A percentile compares a stretch with the other conserved stretches of the same genome.
Evolutionary conservation across 2,797 vertebrate species (phyloP).

Genomic region (Anguilla megastoma): DNA sequence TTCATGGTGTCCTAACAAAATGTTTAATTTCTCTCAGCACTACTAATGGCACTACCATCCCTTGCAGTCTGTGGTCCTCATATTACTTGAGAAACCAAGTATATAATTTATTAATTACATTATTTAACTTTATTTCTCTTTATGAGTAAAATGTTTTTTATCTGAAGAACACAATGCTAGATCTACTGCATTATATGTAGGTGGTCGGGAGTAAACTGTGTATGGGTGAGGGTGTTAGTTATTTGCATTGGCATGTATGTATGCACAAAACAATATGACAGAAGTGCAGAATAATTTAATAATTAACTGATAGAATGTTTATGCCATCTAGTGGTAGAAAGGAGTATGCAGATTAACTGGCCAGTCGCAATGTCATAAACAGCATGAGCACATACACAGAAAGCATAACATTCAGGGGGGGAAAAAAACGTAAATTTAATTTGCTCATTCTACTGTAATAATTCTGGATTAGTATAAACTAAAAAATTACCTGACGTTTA

Average conservation of each 20-base stretch:
- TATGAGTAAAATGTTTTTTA: not conserved
- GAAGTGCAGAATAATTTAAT: not conserved
- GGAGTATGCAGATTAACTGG: not conserved
- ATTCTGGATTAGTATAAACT: not conserved
- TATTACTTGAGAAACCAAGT: too few relatives aligned
- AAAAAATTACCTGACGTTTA: not conserved
- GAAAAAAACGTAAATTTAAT: too few relatives aligned
- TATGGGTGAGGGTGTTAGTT: not conserved
- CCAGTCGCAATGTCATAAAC: not conserved
- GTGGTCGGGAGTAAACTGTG: not conserved
- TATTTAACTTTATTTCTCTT: not conserved
- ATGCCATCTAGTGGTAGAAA: constrained; percentile 23
- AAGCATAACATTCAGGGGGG: too few relatives aligned
- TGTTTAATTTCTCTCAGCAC: not conserved
- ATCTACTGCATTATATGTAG: not conserved
- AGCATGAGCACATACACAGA: not conserved
- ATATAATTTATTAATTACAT: too few relatives aligned
- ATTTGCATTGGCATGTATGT: not conserved
- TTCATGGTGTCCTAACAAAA: not conserved
- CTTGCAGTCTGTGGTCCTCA: too few relatives aligned
- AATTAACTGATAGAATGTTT: not conserved
- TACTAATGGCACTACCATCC: not conserved
- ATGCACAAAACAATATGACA: not conserved
- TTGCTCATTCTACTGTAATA: not conserved
- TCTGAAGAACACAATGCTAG: not conserved